phyloP scores from a whole-genome alignment of 2,797 vertebrate genomes.

The Hypotaenidia okinawae region DNA sequence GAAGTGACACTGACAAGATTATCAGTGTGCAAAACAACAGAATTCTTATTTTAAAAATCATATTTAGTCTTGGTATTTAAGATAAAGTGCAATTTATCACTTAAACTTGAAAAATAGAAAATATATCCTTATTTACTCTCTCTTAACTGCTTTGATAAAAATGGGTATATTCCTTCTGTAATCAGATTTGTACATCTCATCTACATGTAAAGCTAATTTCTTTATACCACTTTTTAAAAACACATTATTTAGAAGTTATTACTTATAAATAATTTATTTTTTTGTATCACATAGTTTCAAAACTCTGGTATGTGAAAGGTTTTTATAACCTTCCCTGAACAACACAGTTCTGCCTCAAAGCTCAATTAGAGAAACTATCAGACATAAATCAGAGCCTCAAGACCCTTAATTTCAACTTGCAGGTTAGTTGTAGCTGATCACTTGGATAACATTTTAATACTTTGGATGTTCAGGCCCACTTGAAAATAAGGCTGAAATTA shows the following conservation, averaged over 20 bases:
- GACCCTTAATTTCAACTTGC: neutral
- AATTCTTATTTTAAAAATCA: neutral
- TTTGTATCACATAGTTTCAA: neutral
- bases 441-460: neutral
- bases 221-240: neutral
- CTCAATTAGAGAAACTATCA: neutral
- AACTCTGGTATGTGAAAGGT: neutral
- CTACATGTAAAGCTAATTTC: neutral
- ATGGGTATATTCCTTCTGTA: neutral
- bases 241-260: neutral
- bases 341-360: neutral
- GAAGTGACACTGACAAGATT: neutral
- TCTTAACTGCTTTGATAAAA: neutral
- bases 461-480: neutral
- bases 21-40: neutral
- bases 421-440: neutral
- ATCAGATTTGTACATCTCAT: neutral
- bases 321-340: neutral
- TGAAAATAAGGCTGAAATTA: constrained; percentile 9
- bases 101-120: neutral
- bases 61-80: neutral
- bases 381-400: neutral
- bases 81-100: neutral
- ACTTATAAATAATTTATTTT: neutral
- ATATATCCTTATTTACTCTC: neutral